phyloP scores from a whole-genome alignment of 2,797 vertebrate genomes.

The Darevskia mixta region DNA sequence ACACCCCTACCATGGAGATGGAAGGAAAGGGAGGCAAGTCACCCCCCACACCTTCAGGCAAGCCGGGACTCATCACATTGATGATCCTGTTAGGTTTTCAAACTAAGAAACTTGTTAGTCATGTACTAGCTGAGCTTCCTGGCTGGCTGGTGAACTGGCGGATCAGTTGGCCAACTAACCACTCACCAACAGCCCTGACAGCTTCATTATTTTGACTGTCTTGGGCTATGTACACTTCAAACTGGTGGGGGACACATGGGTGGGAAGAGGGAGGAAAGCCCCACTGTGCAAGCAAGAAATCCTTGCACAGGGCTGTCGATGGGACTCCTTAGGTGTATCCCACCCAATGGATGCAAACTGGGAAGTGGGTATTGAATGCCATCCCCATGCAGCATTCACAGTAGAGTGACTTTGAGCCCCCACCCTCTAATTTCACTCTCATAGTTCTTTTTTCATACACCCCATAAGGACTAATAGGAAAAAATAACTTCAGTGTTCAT shows the following conservation, averaged over 20 bases:
- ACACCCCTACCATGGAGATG: no score
- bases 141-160: background rate
- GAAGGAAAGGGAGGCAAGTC: no score
- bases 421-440: background rate
- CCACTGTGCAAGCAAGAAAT: background rate
- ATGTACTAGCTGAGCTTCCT: background rate
- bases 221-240: background rate
- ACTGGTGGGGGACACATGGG: no score
- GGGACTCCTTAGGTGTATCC: no score
- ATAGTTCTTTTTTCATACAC: background rate
- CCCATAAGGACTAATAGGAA: background rate
- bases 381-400: background rate
- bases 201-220: background rate
- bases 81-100: background rate
- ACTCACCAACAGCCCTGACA: background rate
- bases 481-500: background rate
- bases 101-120: background rate
- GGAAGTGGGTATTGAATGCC: background rate
- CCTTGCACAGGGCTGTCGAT: background rate
- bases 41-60: no score
- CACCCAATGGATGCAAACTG: background rate
- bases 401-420: background rate
- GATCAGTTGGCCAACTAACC: no score
- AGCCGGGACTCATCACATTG: no score
- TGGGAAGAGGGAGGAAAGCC: no score